These are phyloP conservation scores for Enteromius anoplus DNA, from an alignment of 2,797 vertebrate genomes.

Conservation along the genomic window DNA sequence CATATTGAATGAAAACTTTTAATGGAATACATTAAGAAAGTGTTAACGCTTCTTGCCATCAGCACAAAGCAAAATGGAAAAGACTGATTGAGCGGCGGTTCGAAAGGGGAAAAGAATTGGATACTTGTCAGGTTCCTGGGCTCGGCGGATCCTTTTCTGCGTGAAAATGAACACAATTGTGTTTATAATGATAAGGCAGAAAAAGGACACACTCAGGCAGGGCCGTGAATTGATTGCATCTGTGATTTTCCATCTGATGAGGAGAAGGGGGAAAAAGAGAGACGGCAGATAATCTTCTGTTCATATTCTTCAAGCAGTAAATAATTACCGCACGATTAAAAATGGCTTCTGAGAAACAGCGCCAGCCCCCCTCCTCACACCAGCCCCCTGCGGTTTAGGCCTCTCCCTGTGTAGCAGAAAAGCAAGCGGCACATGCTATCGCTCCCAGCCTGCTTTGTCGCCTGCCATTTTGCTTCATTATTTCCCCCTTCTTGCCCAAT, in stretches of 20 bases:
- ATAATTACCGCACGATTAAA: conserved; percentile 59
- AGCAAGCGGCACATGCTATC: conserved; percentile 29
- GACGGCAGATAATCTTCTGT: conserved; percentile 53
- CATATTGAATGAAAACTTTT: conserved; percentile 64
- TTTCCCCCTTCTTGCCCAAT: conserved; percentile 50
- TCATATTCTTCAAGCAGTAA: conserved; percentile 57
- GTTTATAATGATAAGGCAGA: conserved; percentile 69
- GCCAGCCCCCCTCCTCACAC: conserved; percentile 7
- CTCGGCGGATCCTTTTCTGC: conserved; percentile 65
- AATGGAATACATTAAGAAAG: conserved; percentile 64
- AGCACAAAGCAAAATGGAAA: conserved; percentile 60
- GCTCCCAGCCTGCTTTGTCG: conserved; percentile 47
- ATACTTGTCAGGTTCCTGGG: conserved; percentile 68
- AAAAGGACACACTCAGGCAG: conserved; percentile 67
- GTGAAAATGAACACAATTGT: conserved; percentile 70
- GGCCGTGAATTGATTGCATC: conserved; percentile 67
- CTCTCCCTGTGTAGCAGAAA: conserved; percentile 44
- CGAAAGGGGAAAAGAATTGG: conserved; percentile 43
- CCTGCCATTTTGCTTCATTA: conserved; percentile 54
- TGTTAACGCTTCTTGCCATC: conserved; percentile 49
- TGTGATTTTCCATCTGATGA: conserved; percentile 58
- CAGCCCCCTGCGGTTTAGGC: conserved; percentile 11
- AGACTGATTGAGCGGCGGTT: conserved; percentile 59
- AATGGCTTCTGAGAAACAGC: conserved; percentile 48
- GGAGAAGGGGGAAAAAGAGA: conserved; percentile 34